These are phyloP conservation scores for Murina feae DNA, from an alignment of 2,113 vertebrate genomes.

Conservation along the genomic window DNA sequence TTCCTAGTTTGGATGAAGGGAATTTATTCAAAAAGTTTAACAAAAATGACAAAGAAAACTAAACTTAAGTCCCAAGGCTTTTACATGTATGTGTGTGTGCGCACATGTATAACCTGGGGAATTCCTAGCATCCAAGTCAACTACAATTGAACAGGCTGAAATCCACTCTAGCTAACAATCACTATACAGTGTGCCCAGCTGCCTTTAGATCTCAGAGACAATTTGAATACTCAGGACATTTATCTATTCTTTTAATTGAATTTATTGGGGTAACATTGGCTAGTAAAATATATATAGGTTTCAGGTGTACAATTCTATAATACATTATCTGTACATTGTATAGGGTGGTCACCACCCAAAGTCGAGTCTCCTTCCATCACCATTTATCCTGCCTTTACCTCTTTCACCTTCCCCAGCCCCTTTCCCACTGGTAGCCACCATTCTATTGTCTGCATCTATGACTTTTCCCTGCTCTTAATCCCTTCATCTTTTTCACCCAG, in stretches of 20 bases:
- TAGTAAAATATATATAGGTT: background rate
- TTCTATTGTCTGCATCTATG: background rate
- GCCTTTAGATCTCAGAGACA: background rate
- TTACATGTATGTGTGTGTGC: background rate
- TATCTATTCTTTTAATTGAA: background rate
- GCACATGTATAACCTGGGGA: background rate
- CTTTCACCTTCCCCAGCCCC: background rate
- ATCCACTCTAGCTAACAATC: background rate
- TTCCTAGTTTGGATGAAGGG: background rate
- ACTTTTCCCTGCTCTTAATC: background rate
- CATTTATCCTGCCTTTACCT: background rate
- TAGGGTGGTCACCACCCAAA: background rate
- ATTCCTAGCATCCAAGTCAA: background rate
- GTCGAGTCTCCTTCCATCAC: background rate
- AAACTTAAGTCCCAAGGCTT: background rate
- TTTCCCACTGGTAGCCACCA: background rate
- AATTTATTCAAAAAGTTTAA: conserved; percentile 15
- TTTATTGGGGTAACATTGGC: background rate
- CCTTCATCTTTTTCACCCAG: background rate
- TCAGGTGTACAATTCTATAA: background rate
- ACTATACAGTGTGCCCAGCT: background rate
- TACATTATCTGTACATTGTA: background rate
- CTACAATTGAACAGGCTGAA: background rate
- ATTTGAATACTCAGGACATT: background rate
- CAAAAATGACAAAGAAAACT: background rate